Conservation (phyloP, 2,797 vertebrate genomes). For the Semaprochilodus insignis region DNA sequence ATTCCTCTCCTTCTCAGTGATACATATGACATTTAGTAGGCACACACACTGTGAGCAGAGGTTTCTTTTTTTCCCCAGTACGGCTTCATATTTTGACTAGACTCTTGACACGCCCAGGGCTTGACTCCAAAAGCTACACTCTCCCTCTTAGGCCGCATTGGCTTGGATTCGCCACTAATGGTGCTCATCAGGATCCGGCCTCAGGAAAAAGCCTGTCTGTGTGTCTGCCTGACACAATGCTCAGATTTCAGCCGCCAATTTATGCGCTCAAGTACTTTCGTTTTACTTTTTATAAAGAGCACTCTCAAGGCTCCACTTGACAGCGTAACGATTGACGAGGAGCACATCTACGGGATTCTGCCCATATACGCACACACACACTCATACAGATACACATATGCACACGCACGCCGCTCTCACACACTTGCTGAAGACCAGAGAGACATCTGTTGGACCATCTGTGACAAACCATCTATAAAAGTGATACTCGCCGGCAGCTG, state of each 20-base stretch:
- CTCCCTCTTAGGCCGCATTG: conserved; percentile 57
- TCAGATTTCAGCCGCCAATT: conserved; percentile 60
- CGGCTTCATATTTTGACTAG: conserved; percentile 72
- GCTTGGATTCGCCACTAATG: conserved; percentile 56
- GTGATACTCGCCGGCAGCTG: conserved; percentile 57
- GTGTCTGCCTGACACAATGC: conserved; percentile 54
- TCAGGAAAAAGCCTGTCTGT: conserved; percentile 49
- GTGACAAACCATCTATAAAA: conserved; percentile 61
- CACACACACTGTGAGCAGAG: neutral
- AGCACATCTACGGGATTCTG: conserved; percentile 53
- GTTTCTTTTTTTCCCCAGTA: conserved; percentile 63
- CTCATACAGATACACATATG: conserved; percentile 36
- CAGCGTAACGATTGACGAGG: conserved; percentile 59
- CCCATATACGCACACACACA: conserved; percentile 57
- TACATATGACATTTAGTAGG: conserved; percentile 35
- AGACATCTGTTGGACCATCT: conserved; percentile 64
- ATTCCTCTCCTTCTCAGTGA: conserved; percentile 7
- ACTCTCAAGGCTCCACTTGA: conserved; percentile 54
- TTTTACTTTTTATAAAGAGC: conserved; percentile 53
- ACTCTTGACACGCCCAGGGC: conserved; percentile 67
- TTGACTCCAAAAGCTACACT: conserved; percentile 71
- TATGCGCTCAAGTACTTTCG: conserved; percentile 51
- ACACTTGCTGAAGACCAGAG: conserved; percentile 51
- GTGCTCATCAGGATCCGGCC: conserved; percentile 52
- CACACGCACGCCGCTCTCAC: conserved; percentile 39